Evolutionary conservation across 1,140 invertebrate species (phyloP), one percentile per base, ranked within the genome.

Genomic region (Cheumatopsyche charites): DNA sequence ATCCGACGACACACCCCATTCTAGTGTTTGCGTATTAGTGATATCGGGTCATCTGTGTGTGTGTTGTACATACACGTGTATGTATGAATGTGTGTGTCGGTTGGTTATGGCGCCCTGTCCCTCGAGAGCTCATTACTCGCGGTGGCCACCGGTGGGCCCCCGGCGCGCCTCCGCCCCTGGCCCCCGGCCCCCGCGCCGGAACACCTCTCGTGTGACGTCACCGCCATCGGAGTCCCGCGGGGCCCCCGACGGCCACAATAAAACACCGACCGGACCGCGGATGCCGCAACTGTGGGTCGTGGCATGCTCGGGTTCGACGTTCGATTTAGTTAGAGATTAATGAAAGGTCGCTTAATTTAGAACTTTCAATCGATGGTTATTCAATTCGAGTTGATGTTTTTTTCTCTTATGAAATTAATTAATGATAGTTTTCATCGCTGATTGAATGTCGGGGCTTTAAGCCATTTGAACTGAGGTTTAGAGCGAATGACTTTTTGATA

Each of bases 71-170:
- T 6, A 62, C 15, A 15, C 29, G 15, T 63, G 15, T 42, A 5
- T n/a, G 23, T 25, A 13, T 66, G 23, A 55, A 23, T 72, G 19
- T 70, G 67, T 70, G 23, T 43, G 67, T 11, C 52, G 29, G 67
- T 43, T 66, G 74, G 71, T 63, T 72, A 73, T 68, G 52, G 74
- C 74, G 71, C 74, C 74, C 71, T 75, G 72, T 73, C 75, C 72
- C 70, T 11, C 25, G 75, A 69, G 75, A 72, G 36, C 75, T 76
- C 75, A 76, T 76, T 76, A 76, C 72, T 69, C 72, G 70, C 65
- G 43, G 49, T 70, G 67, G 17, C 67, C 67, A 43, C 67, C 25
- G 25, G 36, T 3, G 29, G 29, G 29, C 55, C 19, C 49, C 49
- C 49, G 4, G 17, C 17, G 9, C 49, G 13, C 21, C 12, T 52